Evolutionary conservation across 2,113 vertebrate species (phyloP), one percentile per base, ranked within the genome.

Genomic region (Gila orcuttii): DNA sequence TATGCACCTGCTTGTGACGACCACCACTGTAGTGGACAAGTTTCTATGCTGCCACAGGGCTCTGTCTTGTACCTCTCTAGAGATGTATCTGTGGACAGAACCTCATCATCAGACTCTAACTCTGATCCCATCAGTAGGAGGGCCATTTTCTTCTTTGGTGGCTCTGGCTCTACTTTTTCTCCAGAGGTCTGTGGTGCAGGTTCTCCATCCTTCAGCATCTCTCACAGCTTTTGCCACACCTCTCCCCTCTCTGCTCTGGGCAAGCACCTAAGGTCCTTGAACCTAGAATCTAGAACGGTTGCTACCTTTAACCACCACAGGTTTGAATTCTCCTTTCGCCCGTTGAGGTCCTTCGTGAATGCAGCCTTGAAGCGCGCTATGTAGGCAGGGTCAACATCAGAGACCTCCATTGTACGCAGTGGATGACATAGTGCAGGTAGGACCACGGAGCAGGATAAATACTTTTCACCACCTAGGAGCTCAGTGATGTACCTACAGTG

Each of bases 91-190:
- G 52, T 59, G 19, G 73, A 36, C 82, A 83, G 47, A n/a, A 3
- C 55, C 23, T 85, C 75, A 79, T 78, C 25, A 79, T 71, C 45
- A 83, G 82, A 45, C 69, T 86, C 79, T 60, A 79, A 86, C 36
- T 82, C 79, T 71, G 64, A 82, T 31, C 50, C 85, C 85, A 86
- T 75, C 79, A 86, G 45, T 66, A 86, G 57, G 85, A 83, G 55
- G 73, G 69, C 57, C 59, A 83, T 79, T 17, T 85, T 87, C 73
- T 87, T 83, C 71, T 82, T 86, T 69, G 86, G 80, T 78, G 71
- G 80, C 42, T 83, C 71, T 83, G 81, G 62, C 64, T 83, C 57
- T 2, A 33, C 33, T 33, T 33, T 3, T 33, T 33, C 33, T 33
- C 33, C 33, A 33, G 33, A 33, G 33, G 33, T 33, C 33, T 33